A percentile compares a stretch with the other conserved stretches of the same genome.
Conservation (phyloP, 2,888 invertebrate species). For the Phaonia tiefii region DNA sequence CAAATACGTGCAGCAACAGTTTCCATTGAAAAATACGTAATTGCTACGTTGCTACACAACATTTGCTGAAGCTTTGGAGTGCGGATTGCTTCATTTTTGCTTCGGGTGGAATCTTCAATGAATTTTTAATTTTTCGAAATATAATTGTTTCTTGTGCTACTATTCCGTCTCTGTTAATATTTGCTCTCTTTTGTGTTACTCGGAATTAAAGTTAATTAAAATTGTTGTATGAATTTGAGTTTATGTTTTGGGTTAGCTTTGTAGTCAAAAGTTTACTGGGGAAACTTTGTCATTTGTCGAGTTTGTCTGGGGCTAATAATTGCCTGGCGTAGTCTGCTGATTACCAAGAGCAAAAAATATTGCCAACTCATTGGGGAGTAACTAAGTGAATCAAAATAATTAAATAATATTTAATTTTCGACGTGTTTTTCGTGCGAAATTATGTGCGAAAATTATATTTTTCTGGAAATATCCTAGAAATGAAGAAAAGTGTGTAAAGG, state of each 20-base stretch:
- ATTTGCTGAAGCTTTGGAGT: neutral
- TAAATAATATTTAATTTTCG: slow-evolving; percentile 12
- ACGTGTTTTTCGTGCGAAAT: neutral
- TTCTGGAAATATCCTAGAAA: too few species aligned
- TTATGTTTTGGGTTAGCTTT: slow-evolving; percentile 17
- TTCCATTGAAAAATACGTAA: slow-evolving; percentile 1
- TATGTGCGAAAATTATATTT: slow-evolving; percentile 1
- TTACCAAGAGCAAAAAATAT: neutral
- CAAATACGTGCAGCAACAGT: slow-evolving; percentile 64
- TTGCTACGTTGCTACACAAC: neutral
- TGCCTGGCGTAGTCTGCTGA: neutral
- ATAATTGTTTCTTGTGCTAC: slow-evolving; percentile 8
- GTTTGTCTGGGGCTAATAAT: too few species aligned
- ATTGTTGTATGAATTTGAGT: slow-evolving; percentile 52
- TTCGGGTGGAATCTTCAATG: slow-evolving; percentile 12
- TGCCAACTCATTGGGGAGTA: neutral
- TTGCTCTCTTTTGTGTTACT: neutral
- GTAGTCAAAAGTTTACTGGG: neutral
- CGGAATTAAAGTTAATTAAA: slow-evolving; percentile 61
- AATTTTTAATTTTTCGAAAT: slow-evolving; percentile 11
- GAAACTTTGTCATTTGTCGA: neutral
- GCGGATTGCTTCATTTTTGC: neutral
- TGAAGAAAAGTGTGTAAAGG: too few species aligned
- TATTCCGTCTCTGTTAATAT: neutral
- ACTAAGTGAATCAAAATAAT: neutral